Conservation (phyloP, 2,888 invertebrate genomes). For the Cistogaster globosa region DNA sequence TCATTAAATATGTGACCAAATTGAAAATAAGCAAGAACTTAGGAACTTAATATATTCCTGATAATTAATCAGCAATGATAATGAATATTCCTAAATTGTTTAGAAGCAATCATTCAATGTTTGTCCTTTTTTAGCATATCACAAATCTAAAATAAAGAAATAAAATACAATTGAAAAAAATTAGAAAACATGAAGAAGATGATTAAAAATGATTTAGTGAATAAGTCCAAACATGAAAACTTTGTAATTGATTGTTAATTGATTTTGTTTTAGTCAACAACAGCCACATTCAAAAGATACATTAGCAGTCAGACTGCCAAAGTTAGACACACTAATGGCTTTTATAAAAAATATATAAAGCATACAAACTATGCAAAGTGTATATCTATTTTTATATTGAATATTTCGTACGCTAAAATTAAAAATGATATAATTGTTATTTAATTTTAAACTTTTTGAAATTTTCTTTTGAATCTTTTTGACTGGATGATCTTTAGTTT, state of each 20-base stretch:
- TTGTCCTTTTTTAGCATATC: constrained; percentile 8
- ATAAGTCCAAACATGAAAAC: not conserved
- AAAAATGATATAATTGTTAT: constrained; percentile 45
- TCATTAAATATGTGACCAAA: constrained; percentile 24
- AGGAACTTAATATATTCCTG: constrained; percentile 8
- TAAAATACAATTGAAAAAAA: not conserved
- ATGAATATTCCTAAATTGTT: constrained; percentile 44
- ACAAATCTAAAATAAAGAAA: constrained; percentile 22
- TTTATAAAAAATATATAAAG: constrained; percentile 46
- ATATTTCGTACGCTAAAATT: no score
- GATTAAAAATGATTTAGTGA: not conserved
- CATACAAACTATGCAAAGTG: not conserved
- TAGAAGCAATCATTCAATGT: constrained; percentile 47
- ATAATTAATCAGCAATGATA: constrained; percentile 63
- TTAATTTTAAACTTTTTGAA: constrained; percentile 45
- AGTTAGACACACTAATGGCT: constrained; percentile 13
- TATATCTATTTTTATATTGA: not conserved
- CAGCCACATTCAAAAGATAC: not conserved
- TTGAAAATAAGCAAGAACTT: constrained; percentile 4
- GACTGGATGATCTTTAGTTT: no score
- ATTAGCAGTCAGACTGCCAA: constrained; percentile 10
- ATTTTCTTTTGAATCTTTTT: not conserved
- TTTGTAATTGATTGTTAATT: no score
- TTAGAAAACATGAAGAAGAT: not conserved
- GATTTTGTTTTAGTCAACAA: no score